Percentiles rank a stretch among this genome's conserved stretches.
These are phyloP conservation scores for Phoenicopterus ruber DNA, from an alignment of 2,113 vertebrate species.

Conservation along the genomic window DNA sequence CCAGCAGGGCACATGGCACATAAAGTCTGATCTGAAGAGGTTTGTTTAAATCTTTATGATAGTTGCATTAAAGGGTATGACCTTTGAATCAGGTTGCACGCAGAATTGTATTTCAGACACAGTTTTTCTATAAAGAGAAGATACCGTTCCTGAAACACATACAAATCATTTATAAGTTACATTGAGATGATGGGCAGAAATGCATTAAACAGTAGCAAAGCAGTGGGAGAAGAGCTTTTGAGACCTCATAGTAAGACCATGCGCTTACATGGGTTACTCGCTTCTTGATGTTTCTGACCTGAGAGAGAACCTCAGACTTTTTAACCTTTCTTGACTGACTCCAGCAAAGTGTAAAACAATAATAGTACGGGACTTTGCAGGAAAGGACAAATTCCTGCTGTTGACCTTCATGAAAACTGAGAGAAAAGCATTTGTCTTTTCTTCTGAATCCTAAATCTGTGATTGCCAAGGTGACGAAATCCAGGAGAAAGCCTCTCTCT, in stretches of 20 bases:
- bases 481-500: background rate
- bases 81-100: background rate
- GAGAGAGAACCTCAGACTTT: background rate
- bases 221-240: background rate
- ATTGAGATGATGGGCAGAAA: background rate
- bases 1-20: background rate
- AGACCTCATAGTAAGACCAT: background rate
- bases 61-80: background rate
- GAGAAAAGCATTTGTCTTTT: background rate
- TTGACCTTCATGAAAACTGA: background rate
- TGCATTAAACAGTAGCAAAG: background rate
- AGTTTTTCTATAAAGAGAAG: background rate
- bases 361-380: background rate
- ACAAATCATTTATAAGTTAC: background rate
- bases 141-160: background rate
- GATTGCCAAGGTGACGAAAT: background rate
- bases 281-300: conserved; percentile 1
- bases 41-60: background rate
- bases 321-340: background rate
- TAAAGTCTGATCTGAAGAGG: background rate
- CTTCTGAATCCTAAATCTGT: background rate
- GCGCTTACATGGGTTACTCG: background rate
- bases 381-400: background rate
- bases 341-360: background rate
- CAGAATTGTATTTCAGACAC: background rate